Percentiles rank a stretch among this genome's conserved stretches.
Conservation (phyloP, 2,888 invertebrate genomes). For the Brachylomia viminalis region DNA sequence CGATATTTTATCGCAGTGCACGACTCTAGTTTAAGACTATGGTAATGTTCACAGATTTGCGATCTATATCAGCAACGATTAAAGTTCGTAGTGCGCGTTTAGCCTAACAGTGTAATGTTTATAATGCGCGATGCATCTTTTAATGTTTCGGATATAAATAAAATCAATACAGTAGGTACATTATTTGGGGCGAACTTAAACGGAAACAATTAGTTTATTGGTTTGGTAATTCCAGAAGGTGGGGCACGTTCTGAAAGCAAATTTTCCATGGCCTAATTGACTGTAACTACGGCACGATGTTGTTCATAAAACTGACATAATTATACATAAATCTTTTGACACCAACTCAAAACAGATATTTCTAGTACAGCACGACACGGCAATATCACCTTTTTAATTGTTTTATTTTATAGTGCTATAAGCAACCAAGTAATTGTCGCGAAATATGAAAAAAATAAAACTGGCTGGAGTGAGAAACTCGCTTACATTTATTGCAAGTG, state of each 20-base stretch:
- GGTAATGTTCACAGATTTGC: too few species aligned
- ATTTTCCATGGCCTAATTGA: neutral
- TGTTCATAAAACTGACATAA: slow-evolving; percentile 9
- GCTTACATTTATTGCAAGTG: neutral
- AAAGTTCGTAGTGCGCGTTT: too few species aligned
- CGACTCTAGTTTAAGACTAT: too few species aligned
- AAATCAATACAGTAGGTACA: neutral
- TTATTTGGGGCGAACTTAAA: neutral
- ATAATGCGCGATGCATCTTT: neutral
- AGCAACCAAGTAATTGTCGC: slow-evolving; percentile 2
- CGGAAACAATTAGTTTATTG: neutral
- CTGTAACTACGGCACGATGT: neutral
- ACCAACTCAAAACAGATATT: slow-evolving; percentile 3
- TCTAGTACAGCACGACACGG: slow-evolving; percentile 11
- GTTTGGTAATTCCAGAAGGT: too few species aligned
- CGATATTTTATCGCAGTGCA: too few species aligned
- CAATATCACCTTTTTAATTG: slow-evolving; percentile 16
- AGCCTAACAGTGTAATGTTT: slow-evolving; percentile 8
- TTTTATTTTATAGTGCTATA: neutral
- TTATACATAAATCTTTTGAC: slow-evolving; percentile 1
- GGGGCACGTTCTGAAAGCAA: neutral
- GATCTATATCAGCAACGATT: too few species aligned
- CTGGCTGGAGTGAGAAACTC: neutral
- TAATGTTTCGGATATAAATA: slow-evolving; percentile 2
- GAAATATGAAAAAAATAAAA: neutral